Conservation (phyloP, 2,888 invertebrate species). For the Thymelicus lineola region DNA sequence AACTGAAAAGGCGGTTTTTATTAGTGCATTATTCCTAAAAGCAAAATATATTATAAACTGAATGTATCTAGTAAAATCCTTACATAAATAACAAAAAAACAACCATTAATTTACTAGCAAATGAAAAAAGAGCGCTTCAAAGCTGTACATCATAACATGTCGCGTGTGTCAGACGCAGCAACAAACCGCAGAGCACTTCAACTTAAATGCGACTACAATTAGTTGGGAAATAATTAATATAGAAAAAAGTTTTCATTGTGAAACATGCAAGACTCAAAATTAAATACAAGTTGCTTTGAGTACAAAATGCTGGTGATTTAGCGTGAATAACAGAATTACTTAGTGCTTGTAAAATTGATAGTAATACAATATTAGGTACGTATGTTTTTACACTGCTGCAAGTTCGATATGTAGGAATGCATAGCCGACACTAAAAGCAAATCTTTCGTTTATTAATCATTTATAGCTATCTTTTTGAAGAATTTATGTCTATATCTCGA, state of each 20-base stretch:
- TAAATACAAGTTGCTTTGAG: conserved; percentile 35
- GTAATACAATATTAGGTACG: neutral
- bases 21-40: no score
- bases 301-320: conserved; percentile 29
- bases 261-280: conserved; percentile 33
- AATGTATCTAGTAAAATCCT: no score
- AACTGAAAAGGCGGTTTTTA: no score
- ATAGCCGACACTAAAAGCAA: neutral
- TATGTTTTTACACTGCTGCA: conserved; percentile 15
- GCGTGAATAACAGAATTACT: conserved; percentile 26
- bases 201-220: conserved; percentile 46
- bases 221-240: conserved; percentile 47
- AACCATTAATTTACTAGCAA: conserved; percentile 8
- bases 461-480: no score
- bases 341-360: conserved; percentile 33
- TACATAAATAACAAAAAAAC: neutral
- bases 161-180: conserved; percentile 44
- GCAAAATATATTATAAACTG: no score
- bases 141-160: conserved; percentile 43
- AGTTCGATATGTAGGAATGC: neutral
- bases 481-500: no score
- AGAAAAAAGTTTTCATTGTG: conserved; percentile 40
- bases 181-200: conserved; percentile 48
- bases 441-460: neutral
- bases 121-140: conserved; percentile 30